Base-by-base conservation (phyloP, 2,113 vertebrate species). In the Dissostichus mawsoni region DNA sequence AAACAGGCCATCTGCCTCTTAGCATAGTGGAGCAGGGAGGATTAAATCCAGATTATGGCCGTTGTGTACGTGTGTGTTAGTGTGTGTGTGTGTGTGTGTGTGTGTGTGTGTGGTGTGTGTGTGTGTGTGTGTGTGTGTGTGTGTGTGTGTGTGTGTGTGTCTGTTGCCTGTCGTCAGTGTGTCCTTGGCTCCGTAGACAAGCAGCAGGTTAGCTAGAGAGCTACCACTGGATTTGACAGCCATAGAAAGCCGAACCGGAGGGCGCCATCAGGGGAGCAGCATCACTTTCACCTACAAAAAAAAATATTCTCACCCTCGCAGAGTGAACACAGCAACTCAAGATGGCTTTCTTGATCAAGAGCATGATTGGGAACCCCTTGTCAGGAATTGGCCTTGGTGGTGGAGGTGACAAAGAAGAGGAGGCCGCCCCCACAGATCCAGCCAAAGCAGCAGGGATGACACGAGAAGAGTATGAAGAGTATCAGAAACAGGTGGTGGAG, bases 291-390 rank as follows among this genome's bases (percentile, higher is more conserved):
- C 36, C 45, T 8, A 33, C 13, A 47, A 50, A 82, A 56, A 56
- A 7, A 85, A n/a, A 16, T 5, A 23, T 69, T 59, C 66, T 50
- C 29, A n/a, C 48, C 74, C 52, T 36, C 3, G 68, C 29, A 62
- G 62, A 77, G 57, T 75, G 73, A 83, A 71, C 63, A 51, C 11
- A 57, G 52, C 36, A 53, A 63, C 44, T 88, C 61, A 36, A 66
- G 63, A 99, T 99, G 97, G 96, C 98, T 90, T 99, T 99, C 90
- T 89, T 99, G 85, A 94, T 99, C 92, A 99, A 99, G 95, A 97
- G 87, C 83, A 97, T 99, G 97, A 94, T 99, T 83, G 96, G 95
- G 80, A 95, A 95, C 92, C 97, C 97, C 68, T 92, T 99, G 88
- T 98, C 98, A 87, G 98, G 97, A 83, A 95, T 99, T 57, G 97